Evolutionary conservation across 2,888 invertebrate species (phyloP).

Genomic region (Trichopria drosophilae): DNA sequence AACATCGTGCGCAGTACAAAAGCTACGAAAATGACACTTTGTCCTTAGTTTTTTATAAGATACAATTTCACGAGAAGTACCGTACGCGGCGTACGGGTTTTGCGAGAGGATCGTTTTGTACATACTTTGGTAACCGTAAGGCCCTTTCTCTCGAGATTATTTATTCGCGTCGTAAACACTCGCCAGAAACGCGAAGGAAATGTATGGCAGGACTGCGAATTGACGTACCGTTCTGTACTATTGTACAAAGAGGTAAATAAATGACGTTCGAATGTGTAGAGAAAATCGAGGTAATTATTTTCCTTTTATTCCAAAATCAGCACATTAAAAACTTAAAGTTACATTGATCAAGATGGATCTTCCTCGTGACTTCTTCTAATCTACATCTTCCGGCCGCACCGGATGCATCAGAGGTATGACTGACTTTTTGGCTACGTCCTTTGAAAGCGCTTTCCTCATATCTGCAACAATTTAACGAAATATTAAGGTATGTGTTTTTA

Average conservation of each 20-base stretch:
- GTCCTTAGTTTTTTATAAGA: slow-evolving; percentile 52
- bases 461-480: slow-evolving; percentile 67
- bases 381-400: slow-evolving; percentile 92
- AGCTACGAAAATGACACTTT: slow-evolving; percentile 43
- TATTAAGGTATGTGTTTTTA: background rate
- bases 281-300: too few relatives aligned
- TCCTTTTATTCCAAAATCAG: too few relatives aligned
- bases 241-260: slow-evolving; percentile 51
- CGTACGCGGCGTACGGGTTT: too few relatives aligned
- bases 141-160: too few relatives aligned
- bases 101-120: too few relatives aligned
- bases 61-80: slow-evolving; percentile 25
- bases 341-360: too few relatives aligned
- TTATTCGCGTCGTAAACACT: slow-evolving; percentile 52
- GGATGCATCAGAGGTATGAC: slow-evolving; percentile 92
- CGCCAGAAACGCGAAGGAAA: slow-evolving; percentile 47
- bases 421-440: slow-evolving; percentile 89
- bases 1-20: slow-evolving; percentile 48
- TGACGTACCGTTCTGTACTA: slow-evolving; percentile 48
- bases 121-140: slow-evolving; percentile 25
- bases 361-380: slow-evolving; percentile 61
- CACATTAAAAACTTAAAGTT: too few relatives aligned
- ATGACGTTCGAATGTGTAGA: slow-evolving; percentile 38
- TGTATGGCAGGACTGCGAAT: slow-evolving; percentile 42
- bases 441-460: slow-evolving; percentile 96